Evolutionary conservation across 2,888 invertebrate genomes (phyloP).

Genomic region (Xanthia togata): DNA sequence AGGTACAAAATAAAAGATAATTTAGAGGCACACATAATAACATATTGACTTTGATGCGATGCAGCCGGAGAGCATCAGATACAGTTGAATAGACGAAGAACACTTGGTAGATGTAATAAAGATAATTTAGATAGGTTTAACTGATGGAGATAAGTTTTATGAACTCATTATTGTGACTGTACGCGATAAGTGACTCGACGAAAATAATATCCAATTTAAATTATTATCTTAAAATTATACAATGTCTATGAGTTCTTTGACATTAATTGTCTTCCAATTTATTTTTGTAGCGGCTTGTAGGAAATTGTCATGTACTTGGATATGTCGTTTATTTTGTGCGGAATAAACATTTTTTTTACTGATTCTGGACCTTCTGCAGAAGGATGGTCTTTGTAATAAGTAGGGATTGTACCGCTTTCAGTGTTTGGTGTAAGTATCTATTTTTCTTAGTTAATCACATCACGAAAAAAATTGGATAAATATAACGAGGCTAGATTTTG

Average conservation of each 20-base stretch:
- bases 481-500: background rate
- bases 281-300: background rate
- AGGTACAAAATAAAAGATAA: slow-evolving; percentile 79
- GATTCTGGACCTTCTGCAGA: no score
- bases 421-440: background rate
- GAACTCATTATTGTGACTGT: slow-evolving; percentile 48
- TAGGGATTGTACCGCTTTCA: background rate
- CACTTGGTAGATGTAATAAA: slow-evolving; percentile 43
- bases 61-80: slow-evolving; percentile 27
- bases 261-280: slow-evolving; percentile 1
- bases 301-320: background rate
- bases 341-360: no score
- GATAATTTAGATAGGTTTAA: slow-evolving; percentile 48
- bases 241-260: slow-evolving; percentile 9
- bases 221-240: slow-evolving; percentile 25
- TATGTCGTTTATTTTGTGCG: no score
- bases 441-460: no score
- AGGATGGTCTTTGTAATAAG: no score
- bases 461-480: no score
- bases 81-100: slow-evolving; percentile 15
- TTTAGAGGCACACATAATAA: slow-evolving; percentile 76
- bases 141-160: slow-evolving; percentile 50
- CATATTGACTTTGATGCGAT: slow-evolving; percentile 66
- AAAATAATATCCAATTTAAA: slow-evolving; percentile 25
- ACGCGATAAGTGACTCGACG: slow-evolving; percentile 17